Conservation (phyloP, 2,888 invertebrate genomes). For the Drosophila tanythrix region DNA sequence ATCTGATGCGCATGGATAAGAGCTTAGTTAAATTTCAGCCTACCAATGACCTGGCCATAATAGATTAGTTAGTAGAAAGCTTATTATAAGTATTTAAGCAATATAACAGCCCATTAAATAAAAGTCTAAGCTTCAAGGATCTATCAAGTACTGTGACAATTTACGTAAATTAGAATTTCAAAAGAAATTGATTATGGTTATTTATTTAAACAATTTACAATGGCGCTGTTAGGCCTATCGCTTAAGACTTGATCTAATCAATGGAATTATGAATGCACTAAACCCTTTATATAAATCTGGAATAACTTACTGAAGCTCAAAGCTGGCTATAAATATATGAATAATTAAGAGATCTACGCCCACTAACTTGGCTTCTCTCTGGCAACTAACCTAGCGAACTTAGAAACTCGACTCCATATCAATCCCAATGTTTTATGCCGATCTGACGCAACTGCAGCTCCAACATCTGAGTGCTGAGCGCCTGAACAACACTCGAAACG, state of each 20-base stretch:
- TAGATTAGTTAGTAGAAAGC: conserved; percentile 30
- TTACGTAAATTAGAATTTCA: neutral
- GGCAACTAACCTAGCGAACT: conserved; percentile 22
- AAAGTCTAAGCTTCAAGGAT: neutral
- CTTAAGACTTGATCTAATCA: neutral
- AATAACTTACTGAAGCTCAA: neutral
- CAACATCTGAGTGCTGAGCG: conserved; percentile 56
- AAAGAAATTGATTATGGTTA: neutral
- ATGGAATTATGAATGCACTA: neutral
- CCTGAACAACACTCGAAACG: conserved; percentile 92
- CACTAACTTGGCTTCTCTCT: conserved; percentile 17
- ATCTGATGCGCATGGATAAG: conserved; percentile 65
- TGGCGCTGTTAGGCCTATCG: neutral
- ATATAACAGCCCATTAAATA: conserved; percentile 13
- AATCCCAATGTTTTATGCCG: neutral
- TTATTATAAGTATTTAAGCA: neutral
- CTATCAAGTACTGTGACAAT: neutral
- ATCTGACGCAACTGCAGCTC: conserved; percentile 49
- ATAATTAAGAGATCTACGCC: neutral
- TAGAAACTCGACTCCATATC: neutral
- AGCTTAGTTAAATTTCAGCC: conserved; percentile 41
- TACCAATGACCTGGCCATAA: conserved; percentile 48
- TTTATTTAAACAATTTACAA: neutral
- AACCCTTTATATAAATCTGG: neutral
- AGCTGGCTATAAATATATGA: neutral